Conservation (phyloP, 2,113 vertebrate genomes). For the Corvus cornix region DNA sequence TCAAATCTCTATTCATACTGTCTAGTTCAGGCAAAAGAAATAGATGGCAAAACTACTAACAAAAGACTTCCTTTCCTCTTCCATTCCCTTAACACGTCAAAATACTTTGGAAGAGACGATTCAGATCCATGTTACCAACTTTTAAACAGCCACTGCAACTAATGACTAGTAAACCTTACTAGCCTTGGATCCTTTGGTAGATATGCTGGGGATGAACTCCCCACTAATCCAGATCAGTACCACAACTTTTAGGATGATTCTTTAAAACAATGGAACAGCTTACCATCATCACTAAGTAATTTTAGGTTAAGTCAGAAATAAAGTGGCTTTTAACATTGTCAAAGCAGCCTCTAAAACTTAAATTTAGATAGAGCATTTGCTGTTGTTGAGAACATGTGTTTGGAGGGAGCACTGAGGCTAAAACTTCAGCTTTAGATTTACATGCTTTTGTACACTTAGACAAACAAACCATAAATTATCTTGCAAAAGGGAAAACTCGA, state of each 20-base stretch:
- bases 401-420: neutral
- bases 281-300: neutral
- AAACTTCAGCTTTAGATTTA: neutral
- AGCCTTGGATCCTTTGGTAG: neutral
- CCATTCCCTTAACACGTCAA: neutral
- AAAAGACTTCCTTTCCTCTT: neutral
- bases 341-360: neutral
- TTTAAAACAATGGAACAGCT: neutral
- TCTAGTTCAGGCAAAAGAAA: neutral
- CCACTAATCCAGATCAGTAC: neutral
- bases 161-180: neutral
- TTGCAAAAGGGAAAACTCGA: neutral
- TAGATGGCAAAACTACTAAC: neutral
- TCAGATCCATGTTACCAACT: neutral
- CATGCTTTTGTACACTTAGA: neutral
- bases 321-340: neutral
- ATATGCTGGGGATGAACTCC: accelerated
- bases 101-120: neutral
- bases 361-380: neutral
- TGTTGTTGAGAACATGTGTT: neutral
- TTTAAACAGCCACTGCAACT: neutral
- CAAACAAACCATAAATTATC: neutral
- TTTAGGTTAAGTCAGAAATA: neutral
- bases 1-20: neutral
- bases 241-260: neutral